Evolutionary conservation across 2,113 vertebrate genomes (phyloP).

Genomic region (Probosciger aterrimus): DNA sequence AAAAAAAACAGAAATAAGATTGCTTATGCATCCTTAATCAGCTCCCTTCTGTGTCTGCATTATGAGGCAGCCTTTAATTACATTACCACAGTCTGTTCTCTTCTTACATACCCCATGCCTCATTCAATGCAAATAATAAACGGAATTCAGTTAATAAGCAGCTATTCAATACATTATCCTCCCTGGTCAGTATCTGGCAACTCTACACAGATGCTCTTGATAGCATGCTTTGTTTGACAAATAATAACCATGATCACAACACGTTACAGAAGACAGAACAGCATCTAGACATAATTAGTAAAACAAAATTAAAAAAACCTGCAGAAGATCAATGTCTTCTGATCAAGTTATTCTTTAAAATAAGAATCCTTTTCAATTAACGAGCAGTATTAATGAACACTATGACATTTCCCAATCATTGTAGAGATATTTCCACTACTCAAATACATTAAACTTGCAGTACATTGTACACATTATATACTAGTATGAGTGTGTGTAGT

Average conservation of each 20-base stretch:
- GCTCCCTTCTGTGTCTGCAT: background rate
- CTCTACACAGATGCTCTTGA: background rate
- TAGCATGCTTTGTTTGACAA: background rate
- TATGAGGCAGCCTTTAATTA: conserved; percentile 33
- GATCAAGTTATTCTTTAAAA: background rate
- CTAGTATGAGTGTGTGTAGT: background rate
- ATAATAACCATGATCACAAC: background rate
- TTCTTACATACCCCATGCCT: background rate
- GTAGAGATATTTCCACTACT: background rate
- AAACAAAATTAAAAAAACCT: background rate
- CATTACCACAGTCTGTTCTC: conserved; percentile 16
- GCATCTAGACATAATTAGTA: background rate
- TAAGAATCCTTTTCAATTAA: background rate
- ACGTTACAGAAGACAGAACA: background rate
- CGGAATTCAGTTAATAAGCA: background rate
- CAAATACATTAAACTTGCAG: background rate
- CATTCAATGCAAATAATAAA: conserved; percentile 5
- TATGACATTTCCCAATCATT: background rate
- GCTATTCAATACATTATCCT: background rate
- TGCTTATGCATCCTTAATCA: background rate
- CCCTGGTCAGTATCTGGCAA: conserved; percentile 10
- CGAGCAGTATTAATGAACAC: background rate
- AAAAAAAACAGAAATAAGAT: background rate
- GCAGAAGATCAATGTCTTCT: background rate
- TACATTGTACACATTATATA: background rate